Percentiles rank a stretch among this genome's conserved stretches.
phyloP scores from a whole-genome alignment of 2,113 vertebrate species.

The Passer domesticus region DNA sequence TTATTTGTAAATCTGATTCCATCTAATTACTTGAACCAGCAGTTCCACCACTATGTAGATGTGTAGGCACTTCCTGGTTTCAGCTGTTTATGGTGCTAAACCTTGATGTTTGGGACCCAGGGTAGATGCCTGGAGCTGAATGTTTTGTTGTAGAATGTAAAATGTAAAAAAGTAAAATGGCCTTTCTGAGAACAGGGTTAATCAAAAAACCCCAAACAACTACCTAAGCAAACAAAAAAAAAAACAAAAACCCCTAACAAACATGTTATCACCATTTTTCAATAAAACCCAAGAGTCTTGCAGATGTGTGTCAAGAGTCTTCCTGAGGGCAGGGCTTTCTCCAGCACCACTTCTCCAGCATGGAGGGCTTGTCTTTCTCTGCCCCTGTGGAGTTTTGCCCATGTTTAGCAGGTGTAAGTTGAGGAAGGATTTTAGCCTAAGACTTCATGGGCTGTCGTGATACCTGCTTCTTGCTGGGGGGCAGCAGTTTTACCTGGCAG shows the following conservation, averaged over 20 bases:
- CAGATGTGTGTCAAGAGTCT: not conserved
- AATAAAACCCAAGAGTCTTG: not conserved
- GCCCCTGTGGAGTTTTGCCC: not conserved
- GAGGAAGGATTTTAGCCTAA: not conserved
- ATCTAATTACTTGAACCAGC: not conserved
- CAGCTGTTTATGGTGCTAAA: not conserved
- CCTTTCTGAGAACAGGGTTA: not conserved
- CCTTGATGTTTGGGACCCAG: not conserved
- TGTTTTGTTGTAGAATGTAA: not conserved
- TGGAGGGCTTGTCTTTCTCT: not conserved
- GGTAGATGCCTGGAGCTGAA: not conserved
- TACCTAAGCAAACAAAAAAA: not conserved
- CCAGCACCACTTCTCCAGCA: not conserved
- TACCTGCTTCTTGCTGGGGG: not conserved
- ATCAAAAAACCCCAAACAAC: not conserved
- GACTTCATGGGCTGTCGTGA: accelerated
- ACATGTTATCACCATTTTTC: not conserved
- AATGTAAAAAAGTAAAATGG: not conserved
- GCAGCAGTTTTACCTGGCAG: not conserved
- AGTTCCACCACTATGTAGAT: accelerated
- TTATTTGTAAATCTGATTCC: not conserved
- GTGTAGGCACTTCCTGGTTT: not conserved
- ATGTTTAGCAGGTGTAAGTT: not conserved
- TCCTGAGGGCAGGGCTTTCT: not conserved
- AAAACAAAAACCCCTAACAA: too few species aligned